Base-by-base conservation (phyloP, 2,113 vertebrate genomes). In the Synchiropus splendidus region DNA sequence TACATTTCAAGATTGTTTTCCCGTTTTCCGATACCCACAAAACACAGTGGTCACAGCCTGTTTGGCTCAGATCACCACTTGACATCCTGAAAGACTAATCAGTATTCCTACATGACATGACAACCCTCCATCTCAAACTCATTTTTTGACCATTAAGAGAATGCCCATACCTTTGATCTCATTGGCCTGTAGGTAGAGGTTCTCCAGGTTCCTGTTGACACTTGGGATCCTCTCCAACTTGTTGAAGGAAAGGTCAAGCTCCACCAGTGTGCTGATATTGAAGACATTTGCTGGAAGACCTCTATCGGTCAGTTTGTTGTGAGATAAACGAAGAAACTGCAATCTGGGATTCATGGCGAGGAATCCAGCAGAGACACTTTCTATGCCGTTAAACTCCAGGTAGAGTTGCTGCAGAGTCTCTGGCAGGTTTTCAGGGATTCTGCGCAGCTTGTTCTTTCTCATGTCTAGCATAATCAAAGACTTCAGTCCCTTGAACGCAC, bases 121-220 rank as follows among this genome's bases (percentile, higher is more conserved):
- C n/a, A n/a, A n/a, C n/a, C n/a, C n/a, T n/a, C n/a, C n/a, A n/a
- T n/a, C n/a, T n/a, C n/a, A n/a, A n/a, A n/a, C n/a, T n/a, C n/a
- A n/a, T n/a, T n/a, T 27, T 27, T 4, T 27, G 21, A 27, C 21
- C 4, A 27, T 27, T 4, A 27, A 27, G 21, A 27, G 21, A 5
- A 5, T 36, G 15, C 36, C 18, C 65, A 36, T 81, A 97, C 94
- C 94, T 86, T 88, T 89, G 70, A 98, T 92, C 64, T 88, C 62
- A 76, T 98, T 97, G 75, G 89, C 94, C 58, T 98, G 89, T 47
- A 98, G 75, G 76, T 98, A 98, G 69, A 94, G 88, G 60, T 96
- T 92, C 79, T 96, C 90, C 9, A 98, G 86, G 45, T 89, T 88
- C 63, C 90, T 87, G 42, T 75, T 91, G 59, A 98, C 88, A 1